A percentile compares a stretch with the other conserved stretches of the same genome.
Evolutionary conservation across 2,888 invertebrate genomes (phyloP).

Genomic region (Atrina japonica): DNA sequence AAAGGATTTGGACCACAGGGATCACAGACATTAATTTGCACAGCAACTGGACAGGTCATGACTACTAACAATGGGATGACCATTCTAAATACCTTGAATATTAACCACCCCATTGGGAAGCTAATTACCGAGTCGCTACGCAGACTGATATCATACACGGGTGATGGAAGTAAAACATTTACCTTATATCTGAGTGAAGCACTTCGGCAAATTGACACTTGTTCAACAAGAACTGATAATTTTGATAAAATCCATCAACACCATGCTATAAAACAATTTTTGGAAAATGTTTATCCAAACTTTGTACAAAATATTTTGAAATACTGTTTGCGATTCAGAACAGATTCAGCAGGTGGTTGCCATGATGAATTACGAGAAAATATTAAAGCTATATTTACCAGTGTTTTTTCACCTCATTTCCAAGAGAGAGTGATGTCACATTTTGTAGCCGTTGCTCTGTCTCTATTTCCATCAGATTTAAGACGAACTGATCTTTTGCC

Average conservation of each 20-base stretch:
- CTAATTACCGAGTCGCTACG: conserved; percentile 50
- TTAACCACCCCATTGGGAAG: conserved; percentile 66
- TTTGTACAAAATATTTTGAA: background rate
- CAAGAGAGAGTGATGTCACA: background rate
- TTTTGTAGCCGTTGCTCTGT: background rate
- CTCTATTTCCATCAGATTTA: background rate
- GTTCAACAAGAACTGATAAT: background rate
- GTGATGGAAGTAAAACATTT: conserved; percentile 37
- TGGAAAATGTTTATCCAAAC: background rate
- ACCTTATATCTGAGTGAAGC: conserved; percentile 22
- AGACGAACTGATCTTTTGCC: background rate
- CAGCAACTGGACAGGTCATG: conserved; percentile 61
- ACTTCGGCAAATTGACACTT: conserved; percentile 7
- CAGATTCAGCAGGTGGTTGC: background rate
- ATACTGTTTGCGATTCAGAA: background rate
- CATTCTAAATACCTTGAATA: conserved; percentile 60
- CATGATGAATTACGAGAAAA: background rate
- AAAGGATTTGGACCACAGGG: conserved; percentile 67
- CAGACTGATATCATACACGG: conserved; percentile 19
- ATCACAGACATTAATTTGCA: conserved; percentile 57
- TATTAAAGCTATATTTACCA: conserved; percentile 16
- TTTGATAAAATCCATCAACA: background rate
- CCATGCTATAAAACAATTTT: background rate
- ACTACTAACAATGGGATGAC: conserved; percentile 60
- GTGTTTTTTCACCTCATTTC: conserved; percentile 23